Percentiles rank a stretch among this genome's conserved stretches.
phyloP scores from a whole-genome alignment of 2,113 vertebrate genomes.

The Taurulus bubalis region DNA sequence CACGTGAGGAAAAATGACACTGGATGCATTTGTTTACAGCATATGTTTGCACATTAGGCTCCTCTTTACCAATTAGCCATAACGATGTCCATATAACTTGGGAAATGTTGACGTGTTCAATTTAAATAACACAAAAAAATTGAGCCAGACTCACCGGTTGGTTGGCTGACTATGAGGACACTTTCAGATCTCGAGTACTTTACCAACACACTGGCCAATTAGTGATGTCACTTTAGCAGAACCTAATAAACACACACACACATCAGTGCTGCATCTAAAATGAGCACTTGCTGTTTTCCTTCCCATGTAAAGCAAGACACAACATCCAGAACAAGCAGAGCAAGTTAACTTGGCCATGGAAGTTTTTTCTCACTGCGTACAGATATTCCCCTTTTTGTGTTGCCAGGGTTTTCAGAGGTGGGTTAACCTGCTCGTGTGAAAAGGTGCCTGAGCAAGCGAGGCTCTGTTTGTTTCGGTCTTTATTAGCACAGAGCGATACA shows the following conservation, averaged over 20 bases:
- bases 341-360: conserved; percentile 20
- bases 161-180: background rate
- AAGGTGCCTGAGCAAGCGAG: conserved; percentile 26
- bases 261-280: conserved; percentile 24
- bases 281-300: conserved; percentile 35
- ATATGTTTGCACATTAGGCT: conserved; percentile 29
- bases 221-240: conserved; percentile 35
- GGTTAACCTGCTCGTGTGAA: conserved; percentile 46
- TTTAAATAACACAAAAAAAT: conserved; percentile 4
- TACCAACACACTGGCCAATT: conserved; percentile 30
- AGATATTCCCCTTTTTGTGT: conserved; percentile 14
- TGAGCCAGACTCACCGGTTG: conserved; percentile 3
- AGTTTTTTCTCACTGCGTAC: conserved; percentile 1
- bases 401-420: conserved; percentile 14
- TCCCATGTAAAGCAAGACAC: background rate
- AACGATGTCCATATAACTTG: conserved; percentile 19
- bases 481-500: conserved; percentile 34
- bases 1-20: conserved; percentile 13
- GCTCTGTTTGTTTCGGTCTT: conserved; percentile 26
- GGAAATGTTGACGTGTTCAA: conserved; percentile 3
- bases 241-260: conserved; percentile 10
- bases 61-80: conserved; percentile 45
- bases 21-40: conserved; percentile 28
- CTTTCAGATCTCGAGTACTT: conserved; percentile 34
- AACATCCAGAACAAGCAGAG: conserved; percentile 21